Evolutionary conservation across 2,888 invertebrate genomes (phyloP).

Genomic region (Acanthacorydalis orientalis): DNA sequence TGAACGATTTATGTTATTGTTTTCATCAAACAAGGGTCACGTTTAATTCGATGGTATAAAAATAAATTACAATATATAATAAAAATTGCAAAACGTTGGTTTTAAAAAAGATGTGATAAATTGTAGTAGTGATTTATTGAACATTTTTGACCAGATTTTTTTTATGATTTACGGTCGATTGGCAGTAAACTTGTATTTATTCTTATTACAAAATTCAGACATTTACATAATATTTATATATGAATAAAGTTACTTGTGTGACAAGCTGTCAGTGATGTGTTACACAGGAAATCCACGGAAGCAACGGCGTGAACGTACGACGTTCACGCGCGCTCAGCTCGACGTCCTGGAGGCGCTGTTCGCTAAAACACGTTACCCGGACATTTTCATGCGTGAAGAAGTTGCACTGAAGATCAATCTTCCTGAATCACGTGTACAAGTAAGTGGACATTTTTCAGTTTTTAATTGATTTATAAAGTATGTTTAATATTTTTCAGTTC

Average conservation of each 20-base stretch:
- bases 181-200: too few species aligned
- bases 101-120: too few species aligned
- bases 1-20: too few species aligned
- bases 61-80: too few species aligned
- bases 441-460: slow-evolving; percentile 24
- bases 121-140: too few species aligned
- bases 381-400: slow-evolving; percentile 98
- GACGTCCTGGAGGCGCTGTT: slow-evolving; percentile 90
- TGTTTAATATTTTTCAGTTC: background rate
- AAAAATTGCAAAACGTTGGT: too few species aligned
- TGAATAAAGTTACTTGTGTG: background rate
- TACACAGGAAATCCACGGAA: slow-evolving; percentile 57
- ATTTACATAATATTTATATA: too few species aligned
- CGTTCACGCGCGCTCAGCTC: slow-evolving; percentile 89
- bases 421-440: slow-evolving; percentile 96
- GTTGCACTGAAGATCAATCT: slow-evolving; percentile 94
- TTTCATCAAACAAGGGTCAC: too few species aligned
- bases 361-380: slow-evolving; percentile 91
- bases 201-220: too few species aligned
- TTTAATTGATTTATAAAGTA: background rate
- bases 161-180: too few species aligned
- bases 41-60: too few species aligned
- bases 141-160: too few species aligned
- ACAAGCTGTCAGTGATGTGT: slow-evolving; percentile 4
- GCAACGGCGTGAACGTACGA: slow-evolving; percentile 89